A percentile compares a stretch with the other conserved stretches of the same genome.
phyloP scores from a whole-genome alignment of 2,888 invertebrate genomes.

The Himalopsyche anomala region DNA sequence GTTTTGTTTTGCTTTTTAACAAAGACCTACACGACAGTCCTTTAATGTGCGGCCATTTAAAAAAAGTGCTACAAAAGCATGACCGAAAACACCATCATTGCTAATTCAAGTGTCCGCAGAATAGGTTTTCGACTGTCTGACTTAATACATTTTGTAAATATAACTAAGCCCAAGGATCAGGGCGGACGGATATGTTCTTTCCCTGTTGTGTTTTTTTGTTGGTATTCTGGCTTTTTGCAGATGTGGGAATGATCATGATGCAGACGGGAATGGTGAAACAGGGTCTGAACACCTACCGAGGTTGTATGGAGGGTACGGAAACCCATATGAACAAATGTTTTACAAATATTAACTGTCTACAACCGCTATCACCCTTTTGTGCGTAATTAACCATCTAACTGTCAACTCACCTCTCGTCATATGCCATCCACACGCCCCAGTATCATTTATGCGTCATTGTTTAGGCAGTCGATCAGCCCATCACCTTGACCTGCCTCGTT shows the following conservation, averaged over 20 bases:
- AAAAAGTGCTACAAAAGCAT: conserved; percentile 48
- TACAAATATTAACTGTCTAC: conserved; percentile 67
- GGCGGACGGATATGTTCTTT: conserved; percentile 44
- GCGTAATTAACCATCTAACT: conserved; percentile 60
- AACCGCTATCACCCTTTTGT: conserved; percentile 61
- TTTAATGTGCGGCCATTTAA: conserved; percentile 47
- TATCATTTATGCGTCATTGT: conserved; percentile 40
- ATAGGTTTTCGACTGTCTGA: neutral
- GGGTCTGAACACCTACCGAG: conserved; percentile 86
- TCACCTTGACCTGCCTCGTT: conserved; percentile 3
- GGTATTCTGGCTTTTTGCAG: conserved; percentile 86
- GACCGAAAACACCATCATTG: conserved; percentile 8
- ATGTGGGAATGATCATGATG: conserved; percentile 98
- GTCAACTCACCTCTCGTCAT: conserved; percentile 56
- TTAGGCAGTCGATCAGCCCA: conserved; percentile 33
- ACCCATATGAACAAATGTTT: conserved; percentile 68
- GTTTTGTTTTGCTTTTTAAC: conserved; percentile 58
- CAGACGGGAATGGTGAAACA: conserved; percentile 97
- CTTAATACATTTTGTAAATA: conserved; percentile 46
- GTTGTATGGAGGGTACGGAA: conserved; percentile 89
- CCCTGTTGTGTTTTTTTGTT: conserved; percentile 69
- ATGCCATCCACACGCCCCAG: conserved; percentile 21
- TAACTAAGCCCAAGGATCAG: conserved; percentile 13
- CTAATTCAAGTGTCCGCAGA: neutral
- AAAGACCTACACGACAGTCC: conserved; percentile 64